phyloP scores from a whole-genome alignment of 2,797 vertebrate species.

The Brachyalestes nurse region DNA sequence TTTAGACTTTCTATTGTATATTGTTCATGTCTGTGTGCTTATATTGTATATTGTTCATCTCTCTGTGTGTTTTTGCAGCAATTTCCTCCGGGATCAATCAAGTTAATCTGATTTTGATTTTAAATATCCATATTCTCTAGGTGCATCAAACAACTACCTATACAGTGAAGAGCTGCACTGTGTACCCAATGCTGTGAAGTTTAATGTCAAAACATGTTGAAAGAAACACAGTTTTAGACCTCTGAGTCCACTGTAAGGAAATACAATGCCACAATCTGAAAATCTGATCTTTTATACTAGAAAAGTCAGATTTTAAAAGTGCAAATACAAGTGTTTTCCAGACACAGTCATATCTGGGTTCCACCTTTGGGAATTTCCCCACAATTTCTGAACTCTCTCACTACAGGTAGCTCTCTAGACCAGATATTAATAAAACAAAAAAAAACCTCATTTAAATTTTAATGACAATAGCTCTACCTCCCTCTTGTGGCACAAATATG shows the following conservation, averaged over 20 bases:
- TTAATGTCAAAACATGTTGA: background rate
- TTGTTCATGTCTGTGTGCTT: too few species aligned
- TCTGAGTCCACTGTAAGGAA: background rate
- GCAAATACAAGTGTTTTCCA: conserved; percentile 26
- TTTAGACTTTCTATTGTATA: too few species aligned
- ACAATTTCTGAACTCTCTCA: conserved; percentile 12
- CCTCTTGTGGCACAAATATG: conserved; percentile 62
- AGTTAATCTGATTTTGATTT: too few species aligned
- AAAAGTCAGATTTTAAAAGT: background rate
- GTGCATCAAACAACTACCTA: background rate
- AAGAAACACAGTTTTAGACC: background rate
- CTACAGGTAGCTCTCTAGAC: background rate
- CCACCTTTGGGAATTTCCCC: conserved; percentile 41
- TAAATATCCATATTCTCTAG: background rate
- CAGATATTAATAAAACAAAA: background rate
- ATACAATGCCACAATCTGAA: background rate
- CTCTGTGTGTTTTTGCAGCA: too few species aligned
- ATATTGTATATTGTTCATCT: too few species aligned
- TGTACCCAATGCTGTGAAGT: background rate
- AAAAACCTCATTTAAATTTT: background rate
- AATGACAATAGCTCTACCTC: conserved; percentile 35
- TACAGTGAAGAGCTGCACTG: background rate
- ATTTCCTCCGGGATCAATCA: too few species aligned
- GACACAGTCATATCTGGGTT: conserved; percentile 48
- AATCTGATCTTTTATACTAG: too few species aligned